Conservation (phyloP, 64 coral and sea anemone species). For the Astreopora myriophthalma region DNA sequence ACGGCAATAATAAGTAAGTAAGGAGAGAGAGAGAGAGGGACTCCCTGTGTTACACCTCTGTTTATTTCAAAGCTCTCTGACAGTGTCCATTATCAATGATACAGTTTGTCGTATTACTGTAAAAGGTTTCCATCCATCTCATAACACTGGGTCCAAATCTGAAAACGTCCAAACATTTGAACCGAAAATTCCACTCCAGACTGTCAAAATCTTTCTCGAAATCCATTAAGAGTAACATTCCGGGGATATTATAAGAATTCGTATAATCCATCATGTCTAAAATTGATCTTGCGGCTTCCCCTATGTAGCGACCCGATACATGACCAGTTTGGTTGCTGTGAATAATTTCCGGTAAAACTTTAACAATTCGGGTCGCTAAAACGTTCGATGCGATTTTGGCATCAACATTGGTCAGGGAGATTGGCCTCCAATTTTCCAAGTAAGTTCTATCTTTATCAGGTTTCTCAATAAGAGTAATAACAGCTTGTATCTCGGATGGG, state of each 20-base stretch:
- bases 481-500: conserved; percentile 15
- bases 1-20: too few species aligned
- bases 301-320: neutral
- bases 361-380: neutral
- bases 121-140: neutral
- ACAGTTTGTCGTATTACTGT: too few species aligned
- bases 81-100: too few species aligned
- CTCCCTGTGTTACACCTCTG: too few species aligned
- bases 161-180: neutral
- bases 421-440: conserved; percentile 27
- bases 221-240: neutral
- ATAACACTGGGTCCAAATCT: neutral
- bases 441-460: conserved; percentile 28
- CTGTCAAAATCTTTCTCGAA: conserved; percentile 5
- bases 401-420: conserved; percentile 25
- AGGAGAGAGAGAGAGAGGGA: too few species aligned
- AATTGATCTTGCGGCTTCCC: conserved; percentile 13
- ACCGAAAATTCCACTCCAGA: neutral
- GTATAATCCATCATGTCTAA: neutral
- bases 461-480: conserved; percentile 39
- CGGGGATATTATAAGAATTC: neutral
- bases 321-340: conserved; percentile 1
- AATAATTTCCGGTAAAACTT: conserved; percentile 13
- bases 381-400: neutral
- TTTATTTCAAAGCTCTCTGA: too few species aligned